These are phyloP conservation scores for Stegostoma tigrinum DNA, from an alignment of 2,113 vertebrate genomes.

Conservation along the genomic window DNA sequence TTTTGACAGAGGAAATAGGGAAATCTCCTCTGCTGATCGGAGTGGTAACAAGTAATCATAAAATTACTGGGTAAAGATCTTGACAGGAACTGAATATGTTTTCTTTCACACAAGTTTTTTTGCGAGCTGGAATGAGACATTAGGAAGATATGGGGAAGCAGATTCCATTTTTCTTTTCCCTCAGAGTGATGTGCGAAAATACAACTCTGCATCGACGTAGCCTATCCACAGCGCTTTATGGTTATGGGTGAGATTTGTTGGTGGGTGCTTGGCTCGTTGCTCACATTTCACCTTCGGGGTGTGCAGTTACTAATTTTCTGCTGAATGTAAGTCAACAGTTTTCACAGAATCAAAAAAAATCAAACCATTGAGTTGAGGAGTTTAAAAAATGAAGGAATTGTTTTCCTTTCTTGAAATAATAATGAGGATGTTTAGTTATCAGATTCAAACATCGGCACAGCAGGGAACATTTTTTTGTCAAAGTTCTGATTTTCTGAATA, in stretches of 20 bases:
- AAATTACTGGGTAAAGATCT: not conserved
- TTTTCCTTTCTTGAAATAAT: not conserved
- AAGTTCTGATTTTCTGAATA: not conserved
- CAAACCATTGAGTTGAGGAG: not conserved
- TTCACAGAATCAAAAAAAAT: not conserved
- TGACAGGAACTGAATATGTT: not conserved
- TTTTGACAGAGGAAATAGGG: not conserved
- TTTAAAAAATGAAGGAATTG: not conserved
- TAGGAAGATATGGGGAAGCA: not conserved
- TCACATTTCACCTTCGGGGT: no score
- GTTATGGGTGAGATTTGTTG: no score
- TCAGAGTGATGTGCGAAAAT: no score
- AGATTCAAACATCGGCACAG: not conserved
- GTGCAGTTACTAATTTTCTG: no score
- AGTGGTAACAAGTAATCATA: not conserved
- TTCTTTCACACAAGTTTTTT: not conserved
- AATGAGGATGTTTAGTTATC: not conserved
- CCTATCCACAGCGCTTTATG: no score
- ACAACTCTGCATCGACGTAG: no score
- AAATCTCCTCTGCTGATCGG: not conserved
- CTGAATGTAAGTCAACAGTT: not conserved
- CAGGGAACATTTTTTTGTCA: not conserved
- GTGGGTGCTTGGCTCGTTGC: no score
- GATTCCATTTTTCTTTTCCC: no score
- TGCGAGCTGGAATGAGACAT: not conserved